A percentile compares a stretch with the other conserved stretches of the same genome.
Conservation (phyloP, 2,113 vertebrate genomes). For the Myotis yumanensis region DNA sequence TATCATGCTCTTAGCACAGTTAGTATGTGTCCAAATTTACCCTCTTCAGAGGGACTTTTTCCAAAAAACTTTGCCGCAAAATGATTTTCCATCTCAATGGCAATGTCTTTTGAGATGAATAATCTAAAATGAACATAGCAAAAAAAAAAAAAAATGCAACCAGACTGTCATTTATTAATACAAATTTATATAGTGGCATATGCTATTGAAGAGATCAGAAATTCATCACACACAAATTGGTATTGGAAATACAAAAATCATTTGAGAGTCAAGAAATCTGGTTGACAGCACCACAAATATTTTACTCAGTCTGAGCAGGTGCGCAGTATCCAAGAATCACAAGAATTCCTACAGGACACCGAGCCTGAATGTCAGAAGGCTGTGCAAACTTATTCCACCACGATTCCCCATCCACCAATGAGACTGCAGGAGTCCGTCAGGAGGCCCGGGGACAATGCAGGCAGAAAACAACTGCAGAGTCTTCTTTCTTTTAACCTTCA, state of each 20-base stretch:
- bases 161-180: conserved; percentile 85
- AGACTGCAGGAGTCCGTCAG: background rate
- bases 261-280: conserved; percentile 74
- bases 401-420: background rate
- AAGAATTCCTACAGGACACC: background rate
- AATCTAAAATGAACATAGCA: conserved; percentile 34
- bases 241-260: conserved; percentile 81
- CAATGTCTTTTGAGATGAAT: background rate
- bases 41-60: background rate
- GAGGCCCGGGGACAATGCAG: background rate
- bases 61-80: background rate
- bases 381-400: background rate
- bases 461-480: background rate
- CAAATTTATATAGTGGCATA: conserved; percentile 82
- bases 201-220: conserved; percentile 75
- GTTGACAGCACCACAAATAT: conserved; percentile 90
- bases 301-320: conserved; percentile 69
- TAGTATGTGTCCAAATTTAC: background rate
- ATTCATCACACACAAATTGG: conserved; percentile 75
- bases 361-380: background rate
- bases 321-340: background rate
- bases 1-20: background rate
- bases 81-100: background rate
- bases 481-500: conserved; percentile 33
- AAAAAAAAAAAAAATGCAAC: conserved; percentile 64